phyloP scores from a whole-genome alignment of 2,113 vertebrate genomes.

The Tragelaphus buxtoni region DNA sequence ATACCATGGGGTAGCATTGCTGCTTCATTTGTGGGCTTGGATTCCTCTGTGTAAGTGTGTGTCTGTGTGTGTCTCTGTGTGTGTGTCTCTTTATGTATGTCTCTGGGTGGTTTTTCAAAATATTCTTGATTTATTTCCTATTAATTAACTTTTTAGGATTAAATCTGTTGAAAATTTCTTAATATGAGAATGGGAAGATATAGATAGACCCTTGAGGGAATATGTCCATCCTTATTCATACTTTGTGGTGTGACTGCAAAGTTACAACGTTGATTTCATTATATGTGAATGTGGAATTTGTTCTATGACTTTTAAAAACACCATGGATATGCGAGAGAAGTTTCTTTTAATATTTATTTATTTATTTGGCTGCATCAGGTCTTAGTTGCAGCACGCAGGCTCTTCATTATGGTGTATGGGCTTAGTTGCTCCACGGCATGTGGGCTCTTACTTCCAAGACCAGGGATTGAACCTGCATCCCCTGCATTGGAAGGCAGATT shows the following conservation, averaged over 20 bases:
- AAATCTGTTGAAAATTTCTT: not conserved
- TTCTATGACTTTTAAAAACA: slow-evolving; percentile 26
- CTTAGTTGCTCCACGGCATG: not conserved
- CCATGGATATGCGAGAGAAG: not conserved
- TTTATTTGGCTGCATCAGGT: not conserved
- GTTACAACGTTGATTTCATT: not conserved
- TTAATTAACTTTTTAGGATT: slow-evolving; percentile 5
- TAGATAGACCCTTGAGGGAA: not conserved
- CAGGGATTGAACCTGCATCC: not conserved
- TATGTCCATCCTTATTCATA: not conserved
- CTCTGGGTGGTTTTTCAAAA: not conserved
- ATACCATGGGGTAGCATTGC: not conserved
- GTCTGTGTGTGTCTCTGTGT: not conserved
- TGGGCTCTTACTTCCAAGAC: not conserved
- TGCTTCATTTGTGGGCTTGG: not conserved
- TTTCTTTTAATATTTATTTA: not conserved
- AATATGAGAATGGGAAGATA: not conserved
- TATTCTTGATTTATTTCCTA: slow-evolving; percentile 10
- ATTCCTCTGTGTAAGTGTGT: not conserved
- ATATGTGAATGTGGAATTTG: not conserved
- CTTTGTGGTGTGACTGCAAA: not conserved
- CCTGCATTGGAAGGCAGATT: not conserved
- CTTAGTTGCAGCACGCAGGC: not conserved
- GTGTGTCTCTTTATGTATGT: not conserved
- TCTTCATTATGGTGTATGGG: not conserved